Percentiles rank a stretch among this genome's conserved stretches.
Conservation (phyloP, 2,888 invertebrate species). For the Chrysodeixis includens region DNA sequence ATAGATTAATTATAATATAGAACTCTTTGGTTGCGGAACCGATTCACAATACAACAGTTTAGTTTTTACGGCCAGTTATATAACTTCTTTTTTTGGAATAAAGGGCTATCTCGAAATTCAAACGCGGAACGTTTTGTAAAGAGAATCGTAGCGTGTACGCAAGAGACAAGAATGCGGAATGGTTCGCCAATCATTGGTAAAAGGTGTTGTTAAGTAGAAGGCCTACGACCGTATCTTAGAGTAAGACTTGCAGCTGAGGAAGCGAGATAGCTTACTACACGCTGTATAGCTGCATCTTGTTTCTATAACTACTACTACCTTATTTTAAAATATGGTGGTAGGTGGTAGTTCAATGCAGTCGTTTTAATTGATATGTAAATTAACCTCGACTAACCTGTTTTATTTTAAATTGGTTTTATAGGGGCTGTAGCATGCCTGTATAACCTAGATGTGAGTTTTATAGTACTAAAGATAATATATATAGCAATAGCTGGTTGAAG, state of each 20-base stretch:
- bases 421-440: background rate
- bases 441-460: background rate
- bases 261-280: too few relatives aligned
- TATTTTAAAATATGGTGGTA: too few relatives aligned
- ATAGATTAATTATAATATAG: background rate
- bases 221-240: too few relatives aligned
- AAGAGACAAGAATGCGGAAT: slow-evolving; percentile 77
- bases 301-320: too few relatives aligned
- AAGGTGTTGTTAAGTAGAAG: slow-evolving; percentile 64
- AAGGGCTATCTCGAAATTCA: slow-evolving; percentile 41
- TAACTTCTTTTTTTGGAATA: slow-evolving; percentile 3
- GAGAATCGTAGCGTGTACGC: slow-evolving; percentile 53
- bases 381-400: slow-evolving; percentile 44
- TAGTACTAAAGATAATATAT: too few relatives aligned
- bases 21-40: background rate
- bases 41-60: too few relatives aligned
- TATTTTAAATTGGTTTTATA: slow-evolving; percentile 17
- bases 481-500: too few relatives aligned
- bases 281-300: too few relatives aligned
- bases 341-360: slow-evolving; percentile 33
- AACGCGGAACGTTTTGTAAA: slow-evolving; percentile 39
- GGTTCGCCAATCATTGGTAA: slow-evolving; percentile 70
- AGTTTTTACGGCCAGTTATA: background rate
- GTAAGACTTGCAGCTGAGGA: too few relatives aligned
- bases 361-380: slow-evolving; percentile 61